Percentiles rank a stretch among this genome's conserved stretches.
phyloP scores from a whole-genome alignment of 1,140 invertebrate species.

The Aphidius ervi region DNA sequence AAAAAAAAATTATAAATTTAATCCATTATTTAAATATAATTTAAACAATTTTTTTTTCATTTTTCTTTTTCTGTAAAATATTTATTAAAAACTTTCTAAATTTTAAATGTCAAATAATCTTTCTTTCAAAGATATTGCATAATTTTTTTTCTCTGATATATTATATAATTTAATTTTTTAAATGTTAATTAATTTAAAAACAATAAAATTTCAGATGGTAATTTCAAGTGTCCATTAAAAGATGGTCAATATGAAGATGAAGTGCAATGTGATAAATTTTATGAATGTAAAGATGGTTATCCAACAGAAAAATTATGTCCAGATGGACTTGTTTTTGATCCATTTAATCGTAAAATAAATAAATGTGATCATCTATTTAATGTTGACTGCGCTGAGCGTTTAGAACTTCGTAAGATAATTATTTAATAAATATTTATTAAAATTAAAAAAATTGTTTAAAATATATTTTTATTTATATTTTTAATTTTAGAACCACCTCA shows the following conservation, averaged over 20 bases:
- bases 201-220: conserved; percentile 53
- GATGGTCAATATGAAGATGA: conserved; percentile 76
- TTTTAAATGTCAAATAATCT: too few species aligned
- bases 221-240: conserved; percentile 68
- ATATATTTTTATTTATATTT: conserved; percentile 7
- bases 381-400: conserved; percentile 80
- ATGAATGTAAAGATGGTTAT: conserved; percentile 70
- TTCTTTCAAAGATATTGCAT: too few species aligned
- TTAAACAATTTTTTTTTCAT: too few species aligned
- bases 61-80: too few species aligned
- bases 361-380: conserved; percentile 89
- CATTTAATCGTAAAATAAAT: conserved; percentile 74
- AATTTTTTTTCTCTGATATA: too few species aligned
- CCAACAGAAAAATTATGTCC: conserved; percentile 74
- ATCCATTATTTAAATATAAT: too few species aligned
- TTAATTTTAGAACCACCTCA: conserved; percentile 66
- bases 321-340: conserved; percentile 83
- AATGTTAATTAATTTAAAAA: too few species aligned
- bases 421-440: background rate
- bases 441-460: background rate
- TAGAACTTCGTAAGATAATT: conserved; percentile 66
- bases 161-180: too few species aligned
- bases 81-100: too few species aligned
- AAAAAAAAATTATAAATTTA: too few species aligned
- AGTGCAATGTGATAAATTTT: conserved; percentile 81